These are phyloP conservation scores for Rhea americana DNA, from an alignment of 2,113 vertebrate genomes.

Conservation along the genomic window DNA sequence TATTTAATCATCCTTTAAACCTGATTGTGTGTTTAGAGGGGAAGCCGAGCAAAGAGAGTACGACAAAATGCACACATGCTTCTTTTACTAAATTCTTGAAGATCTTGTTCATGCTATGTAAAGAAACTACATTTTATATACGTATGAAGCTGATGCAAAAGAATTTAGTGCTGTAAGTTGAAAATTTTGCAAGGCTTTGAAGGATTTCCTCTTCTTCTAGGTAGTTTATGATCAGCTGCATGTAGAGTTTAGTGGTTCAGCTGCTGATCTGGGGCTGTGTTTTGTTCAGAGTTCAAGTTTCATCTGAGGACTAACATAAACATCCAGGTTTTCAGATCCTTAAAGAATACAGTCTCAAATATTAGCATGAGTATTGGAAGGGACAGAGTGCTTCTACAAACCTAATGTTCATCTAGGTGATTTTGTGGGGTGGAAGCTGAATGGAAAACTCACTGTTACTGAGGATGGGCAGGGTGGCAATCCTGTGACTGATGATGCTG, in stretches of 20 bases:
- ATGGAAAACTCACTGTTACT: neutral
- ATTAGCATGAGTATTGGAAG: neutral
- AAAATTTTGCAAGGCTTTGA: neutral
- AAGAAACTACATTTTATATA: neutral
- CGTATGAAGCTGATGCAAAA: neutral
- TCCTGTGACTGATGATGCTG: neutral
- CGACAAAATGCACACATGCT: neutral
- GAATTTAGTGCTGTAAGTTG: neutral
- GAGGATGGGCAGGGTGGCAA: neutral
- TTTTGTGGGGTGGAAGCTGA: neutral
- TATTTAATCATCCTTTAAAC: constrained; percentile 35
- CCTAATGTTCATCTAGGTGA: neutral
- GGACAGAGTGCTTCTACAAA: neutral
- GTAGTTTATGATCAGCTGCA: neutral
- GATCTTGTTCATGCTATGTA: neutral
- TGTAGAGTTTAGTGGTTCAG: neutral
- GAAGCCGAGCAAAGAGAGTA: neutral
- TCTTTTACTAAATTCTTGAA: neutral
- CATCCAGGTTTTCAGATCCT: neutral
- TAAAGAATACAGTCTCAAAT: neutral
- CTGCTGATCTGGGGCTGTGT: neutral
- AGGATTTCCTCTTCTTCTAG: neutral
- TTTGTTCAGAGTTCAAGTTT: neutral
- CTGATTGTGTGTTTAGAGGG: neutral
- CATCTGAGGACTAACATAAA: neutral